Conservation (phyloP, 2,797 vertebrate species). For the Clamator glandarius region DNA sequence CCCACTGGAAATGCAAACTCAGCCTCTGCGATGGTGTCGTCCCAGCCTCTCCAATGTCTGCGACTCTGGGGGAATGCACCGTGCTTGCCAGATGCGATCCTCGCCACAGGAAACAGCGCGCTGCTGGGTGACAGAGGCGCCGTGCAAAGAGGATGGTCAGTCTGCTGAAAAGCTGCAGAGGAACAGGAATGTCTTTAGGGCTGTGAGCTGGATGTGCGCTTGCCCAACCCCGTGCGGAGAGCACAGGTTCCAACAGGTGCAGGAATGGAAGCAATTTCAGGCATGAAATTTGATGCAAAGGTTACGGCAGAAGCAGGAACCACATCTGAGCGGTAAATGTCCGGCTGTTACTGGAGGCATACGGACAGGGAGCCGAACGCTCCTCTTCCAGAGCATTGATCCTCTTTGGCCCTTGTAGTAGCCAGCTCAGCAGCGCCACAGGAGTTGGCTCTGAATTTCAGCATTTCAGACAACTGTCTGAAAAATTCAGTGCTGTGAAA, state of each 20-base stretch:
- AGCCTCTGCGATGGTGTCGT: not conserved
- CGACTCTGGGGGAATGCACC: rapidly evolving
- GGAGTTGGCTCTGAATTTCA: not conserved
- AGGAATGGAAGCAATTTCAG: not conserved
- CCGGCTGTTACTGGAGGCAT: not conserved
- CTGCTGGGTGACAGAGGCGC: not conserved
- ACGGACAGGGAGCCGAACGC: not conserved
- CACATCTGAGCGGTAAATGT: not conserved
- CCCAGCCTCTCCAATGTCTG: not conserved
- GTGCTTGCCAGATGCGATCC: not conserved
- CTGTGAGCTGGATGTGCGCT: not conserved
- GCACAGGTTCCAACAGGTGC: not conserved
- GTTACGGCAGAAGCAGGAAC: not conserved
- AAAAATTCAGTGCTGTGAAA: not conserved
- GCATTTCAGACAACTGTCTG: not conserved
- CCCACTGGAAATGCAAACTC: not conserved
- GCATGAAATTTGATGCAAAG: not conserved
- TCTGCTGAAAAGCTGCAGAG: not conserved
- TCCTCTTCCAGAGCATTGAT: not conserved
- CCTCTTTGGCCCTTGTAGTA: not conserved
- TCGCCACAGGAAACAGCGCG: rapidly evolving
- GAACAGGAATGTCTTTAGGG: not conserved
- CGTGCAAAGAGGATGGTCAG: not conserved
- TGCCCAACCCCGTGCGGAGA: rapidly evolving
- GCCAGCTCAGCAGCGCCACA: rapidly evolving